Percentiles rank a stretch among this genome's conserved stretches.
Evolutionary conservation across 2,113 vertebrate species (phyloP).

Genomic region (Rhodinocichla rosea): DNA sequence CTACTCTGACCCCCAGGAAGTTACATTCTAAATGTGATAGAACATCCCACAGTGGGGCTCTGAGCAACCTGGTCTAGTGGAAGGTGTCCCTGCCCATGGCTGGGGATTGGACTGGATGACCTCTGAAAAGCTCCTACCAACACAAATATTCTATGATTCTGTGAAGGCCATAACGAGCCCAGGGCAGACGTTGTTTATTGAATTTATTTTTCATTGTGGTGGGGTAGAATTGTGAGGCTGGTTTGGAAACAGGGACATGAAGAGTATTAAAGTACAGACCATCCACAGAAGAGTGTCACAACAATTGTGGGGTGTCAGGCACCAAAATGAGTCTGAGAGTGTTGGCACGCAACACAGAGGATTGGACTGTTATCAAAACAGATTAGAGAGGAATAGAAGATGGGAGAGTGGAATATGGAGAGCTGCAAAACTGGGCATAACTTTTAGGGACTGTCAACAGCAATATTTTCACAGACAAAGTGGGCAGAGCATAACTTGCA

Average conservation of each 20-base stretch:
- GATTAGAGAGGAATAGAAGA: not conserved
- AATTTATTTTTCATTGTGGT: not conserved
- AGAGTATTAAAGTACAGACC: not conserved
- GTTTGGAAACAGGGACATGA: not conserved
- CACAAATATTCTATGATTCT: not conserved
- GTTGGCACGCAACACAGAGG: not conserved
- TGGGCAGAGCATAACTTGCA: not conserved
- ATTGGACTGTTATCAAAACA: not conserved
- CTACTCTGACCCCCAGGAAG: not conserved
- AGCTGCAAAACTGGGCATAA: not conserved
- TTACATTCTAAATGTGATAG: not conserved
- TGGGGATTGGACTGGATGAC: not conserved
- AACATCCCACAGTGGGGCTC: not conserved
- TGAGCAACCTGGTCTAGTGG: not conserved
- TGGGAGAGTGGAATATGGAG: not conserved
- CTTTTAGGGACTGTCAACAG: not conserved
- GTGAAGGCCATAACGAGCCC: not conserved
- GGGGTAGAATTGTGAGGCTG: not conserved
- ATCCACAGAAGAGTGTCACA: rapidly evolving
- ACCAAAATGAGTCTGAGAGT: not conserved
- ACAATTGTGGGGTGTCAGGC: not conserved
- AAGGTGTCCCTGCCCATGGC: not conserved
- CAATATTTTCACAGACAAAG: not conserved
- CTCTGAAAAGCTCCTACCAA: not conserved
- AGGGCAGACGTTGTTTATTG: not conserved